Evolutionary conservation across 2,888 invertebrate genomes (phyloP).

Genomic region (Archips crataeganus): DNA sequence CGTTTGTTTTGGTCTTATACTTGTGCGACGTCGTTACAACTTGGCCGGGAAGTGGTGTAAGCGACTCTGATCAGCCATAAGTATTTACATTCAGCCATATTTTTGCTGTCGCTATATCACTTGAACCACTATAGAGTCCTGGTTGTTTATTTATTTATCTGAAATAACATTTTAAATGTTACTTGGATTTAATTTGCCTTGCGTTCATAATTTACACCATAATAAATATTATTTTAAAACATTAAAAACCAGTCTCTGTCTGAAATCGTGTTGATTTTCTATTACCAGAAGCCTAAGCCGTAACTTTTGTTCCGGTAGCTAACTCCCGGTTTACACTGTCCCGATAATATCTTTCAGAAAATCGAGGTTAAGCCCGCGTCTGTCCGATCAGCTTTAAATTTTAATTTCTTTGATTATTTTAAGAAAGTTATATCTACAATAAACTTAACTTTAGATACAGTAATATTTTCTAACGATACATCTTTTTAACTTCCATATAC

Average conservation of each 20-base stretch:
- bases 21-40: constrained; percentile 66
- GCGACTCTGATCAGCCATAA: not conserved
- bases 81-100: not conserved
- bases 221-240: not conserved
- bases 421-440: not conserved
- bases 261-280: not conserved
- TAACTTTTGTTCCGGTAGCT: not conserved
- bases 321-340: not conserved
- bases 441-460: constrained; percentile 10
- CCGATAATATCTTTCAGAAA: constrained; percentile 37
- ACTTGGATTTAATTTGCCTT: not conserved
- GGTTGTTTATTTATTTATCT: constrained; percentile 29
- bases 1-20: constrained; percentile 67
- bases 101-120: not conserved
- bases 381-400: constrained; percentile 15
- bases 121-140: not conserved
- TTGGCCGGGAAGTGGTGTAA: constrained; percentile 1
- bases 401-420: not conserved
- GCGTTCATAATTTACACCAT: not conserved
- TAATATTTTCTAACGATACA: constrained; percentile 2
- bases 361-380: constrained; percentile 41
- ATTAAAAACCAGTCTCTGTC: not conserved
- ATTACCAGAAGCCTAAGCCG: constrained; percentile 2
- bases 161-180: not conserved
- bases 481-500: constrained; percentile 1